Percentiles rank a stretch among this genome's conserved stretches.
phyloP scores from a whole-genome alignment of 2,888 invertebrate species.

The Lapara coniferarum region DNA sequence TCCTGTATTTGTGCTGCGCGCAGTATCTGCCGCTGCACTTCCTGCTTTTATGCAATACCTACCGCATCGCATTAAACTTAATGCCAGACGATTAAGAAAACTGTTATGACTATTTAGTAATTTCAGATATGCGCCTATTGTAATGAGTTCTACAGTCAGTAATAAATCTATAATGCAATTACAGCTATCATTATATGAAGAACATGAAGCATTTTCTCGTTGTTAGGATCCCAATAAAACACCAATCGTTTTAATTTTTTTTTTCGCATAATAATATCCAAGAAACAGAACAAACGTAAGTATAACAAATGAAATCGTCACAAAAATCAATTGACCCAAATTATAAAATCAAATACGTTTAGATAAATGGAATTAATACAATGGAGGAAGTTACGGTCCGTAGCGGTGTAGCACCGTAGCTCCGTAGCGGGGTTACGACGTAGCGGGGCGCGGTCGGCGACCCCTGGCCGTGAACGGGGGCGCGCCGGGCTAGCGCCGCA shows the following conservation, averaged over 20 bases:
- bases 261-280: too few relatives aligned
- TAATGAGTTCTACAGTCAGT: too few relatives aligned
- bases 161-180: too few relatives aligned
- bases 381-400: constrained; percentile 73
- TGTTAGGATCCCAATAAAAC: not conserved
- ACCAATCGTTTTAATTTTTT: not conserved
- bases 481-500: constrained; percentile 61
- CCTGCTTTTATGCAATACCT: not conserved
- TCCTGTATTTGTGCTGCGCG: not conserved
- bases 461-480: constrained; percentile 84
- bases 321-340: constrained; percentile 60
- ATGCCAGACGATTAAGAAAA: not conserved
- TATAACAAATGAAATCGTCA: not conserved
- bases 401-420: constrained; percentile 56
- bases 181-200: too few relatives aligned
- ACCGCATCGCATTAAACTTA: not conserved
- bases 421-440: constrained; percentile 77
- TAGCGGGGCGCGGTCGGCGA: constrained; percentile 81
- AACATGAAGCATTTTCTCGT: too few relatives aligned
- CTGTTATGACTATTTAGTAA: too few relatives aligned
- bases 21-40: not conserved
- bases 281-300: not conserved
- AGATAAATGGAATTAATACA: constrained; percentile 60
- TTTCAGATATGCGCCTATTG: too few relatives aligned
- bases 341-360: constrained; percentile 55